A percentile compares a stretch with the other conserved stretches of the same genome.
Conservation (phyloP, 2,113 vertebrate species). For the Lichenostomus cassidix region DNA sequence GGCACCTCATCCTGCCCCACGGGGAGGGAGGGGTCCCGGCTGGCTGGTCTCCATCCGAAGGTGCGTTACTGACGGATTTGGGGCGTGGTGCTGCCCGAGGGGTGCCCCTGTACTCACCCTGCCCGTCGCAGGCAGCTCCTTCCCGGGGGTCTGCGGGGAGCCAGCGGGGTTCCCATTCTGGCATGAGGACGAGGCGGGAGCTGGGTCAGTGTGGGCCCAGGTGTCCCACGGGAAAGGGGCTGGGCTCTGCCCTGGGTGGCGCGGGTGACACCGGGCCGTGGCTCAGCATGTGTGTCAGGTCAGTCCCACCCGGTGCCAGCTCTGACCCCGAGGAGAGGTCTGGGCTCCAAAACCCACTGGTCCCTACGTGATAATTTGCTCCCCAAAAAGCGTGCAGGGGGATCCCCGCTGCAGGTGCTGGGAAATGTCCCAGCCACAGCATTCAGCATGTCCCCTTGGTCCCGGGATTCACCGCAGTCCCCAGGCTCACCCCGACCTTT, state of each 20-base stretch:
- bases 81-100: background rate
- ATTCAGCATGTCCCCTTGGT: accelerated
- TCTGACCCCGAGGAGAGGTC: background rate
- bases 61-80: accelerated
- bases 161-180: background rate
- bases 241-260: background rate
- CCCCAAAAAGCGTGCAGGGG: background rate
- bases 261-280: accelerated
- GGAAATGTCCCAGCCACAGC: background rate
- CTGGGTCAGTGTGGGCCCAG: background rate
- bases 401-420: accelerated
- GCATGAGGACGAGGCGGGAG: background rate
- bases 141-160: background rate
- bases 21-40: background rate
- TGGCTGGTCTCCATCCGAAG: accelerated
- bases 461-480: background rate
- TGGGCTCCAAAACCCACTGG: accelerated
- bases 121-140: background rate
- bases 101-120: background rate
- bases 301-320: background rate
- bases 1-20: background rate
- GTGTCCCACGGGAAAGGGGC: background rate
- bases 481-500: background rate
- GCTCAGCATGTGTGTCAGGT: accelerated
- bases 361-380: accelerated